These are phyloP conservation scores for Ophonus ardosiacus DNA, from an alignment of 2,888 invertebrate species.

Conservation along the genomic window DNA sequence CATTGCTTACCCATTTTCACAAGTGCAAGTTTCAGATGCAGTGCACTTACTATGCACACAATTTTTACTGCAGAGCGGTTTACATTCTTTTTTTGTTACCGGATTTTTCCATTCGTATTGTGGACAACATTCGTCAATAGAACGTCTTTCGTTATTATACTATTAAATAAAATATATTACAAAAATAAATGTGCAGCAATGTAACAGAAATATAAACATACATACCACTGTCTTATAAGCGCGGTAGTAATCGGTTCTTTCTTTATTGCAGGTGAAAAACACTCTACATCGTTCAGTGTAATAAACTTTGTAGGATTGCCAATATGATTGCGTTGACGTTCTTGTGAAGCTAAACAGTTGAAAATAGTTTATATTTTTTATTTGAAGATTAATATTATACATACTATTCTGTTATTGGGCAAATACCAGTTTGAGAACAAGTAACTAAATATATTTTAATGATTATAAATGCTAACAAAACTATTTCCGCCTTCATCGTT, in stretches of 20 bases:
- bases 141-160: slow-evolving; percentile 36
- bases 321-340: not conserved
- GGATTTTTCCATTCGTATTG: slow-evolving; percentile 45
- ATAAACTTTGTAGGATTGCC: not conserved
- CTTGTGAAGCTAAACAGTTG: not conserved
- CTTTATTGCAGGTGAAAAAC: slow-evolving; percentile 12
- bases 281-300: slow-evolving; percentile 18
- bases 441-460: not conserved
- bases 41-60: slow-evolving; percentile 65
- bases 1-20: slow-evolving; percentile 64
- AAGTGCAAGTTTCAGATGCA: slow-evolving; percentile 65
- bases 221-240: slow-evolving; percentile 5
- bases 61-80: slow-evolving; percentile 64
- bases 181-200: not conserved
- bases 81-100: slow-evolving; percentile 56
- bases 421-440: not conserved
- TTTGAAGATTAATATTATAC: not conserved
- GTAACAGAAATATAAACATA: not conserved
- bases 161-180: slow-evolving; percentile 21
- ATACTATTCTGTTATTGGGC: not conserved
- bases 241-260: not conserved
- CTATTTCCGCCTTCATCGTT: slow-evolving; percentile 14
- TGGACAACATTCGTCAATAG: slow-evolving; percentile 36
- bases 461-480: not conserved
- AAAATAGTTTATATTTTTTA: not conserved